Evolutionary conservation across 2,113 vertebrate species (phyloP), one percentile per base, ranked within the genome.

Genomic region (Gnathonemus longibarbis): DNA sequence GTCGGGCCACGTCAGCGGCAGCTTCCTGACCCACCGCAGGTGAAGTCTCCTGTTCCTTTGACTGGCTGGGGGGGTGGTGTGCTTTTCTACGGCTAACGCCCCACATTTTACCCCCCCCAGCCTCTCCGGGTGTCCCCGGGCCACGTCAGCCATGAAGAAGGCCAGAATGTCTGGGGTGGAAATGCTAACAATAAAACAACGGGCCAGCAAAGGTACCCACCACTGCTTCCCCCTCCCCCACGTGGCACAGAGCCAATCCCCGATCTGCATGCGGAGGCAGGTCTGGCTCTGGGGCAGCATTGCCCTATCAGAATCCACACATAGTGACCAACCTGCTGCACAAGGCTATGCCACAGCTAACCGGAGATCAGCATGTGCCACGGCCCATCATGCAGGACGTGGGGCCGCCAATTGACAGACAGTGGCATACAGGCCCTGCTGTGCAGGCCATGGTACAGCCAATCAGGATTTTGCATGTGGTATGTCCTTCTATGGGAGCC

Each of bases 1-100:
- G 24, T 99, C 98, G 0, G 98, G 98, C 84, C 98, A 99, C 89
- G 98, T 99, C 94, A 99, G 98, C 49, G 98, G 98, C 91, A 99
- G 98, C 95, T 99, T 99, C 94, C 97, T 99, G 91, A 99, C 98
- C 9, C 98, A 99, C 94, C 97, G 98, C 88, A 99, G 98, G 98
- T 99, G 91, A 95, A 96, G 93, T 91, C 0, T 91, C 74, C 90
- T 21, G 42, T 15, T 45, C 62, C 50, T 48, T 19, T 3, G 2
- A 13, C 50, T 5, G 21, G 10, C 7, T 19, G 5, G 35, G 31
- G 74, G 6, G 35, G 52, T 35, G 5, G 48, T 24, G 13, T 48
- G 87, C 39, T 46, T 88, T n/a, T 21, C 87, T 45, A 8, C 3
- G 19, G 39, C 42, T 62, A 42, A 62, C 35, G 5, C 42, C 10